These are phyloP conservation scores for Odontamblyopus lacepedii DNA, from an alignment of 2,797 vertebrate genomes.

Conservation along the genomic window DNA sequence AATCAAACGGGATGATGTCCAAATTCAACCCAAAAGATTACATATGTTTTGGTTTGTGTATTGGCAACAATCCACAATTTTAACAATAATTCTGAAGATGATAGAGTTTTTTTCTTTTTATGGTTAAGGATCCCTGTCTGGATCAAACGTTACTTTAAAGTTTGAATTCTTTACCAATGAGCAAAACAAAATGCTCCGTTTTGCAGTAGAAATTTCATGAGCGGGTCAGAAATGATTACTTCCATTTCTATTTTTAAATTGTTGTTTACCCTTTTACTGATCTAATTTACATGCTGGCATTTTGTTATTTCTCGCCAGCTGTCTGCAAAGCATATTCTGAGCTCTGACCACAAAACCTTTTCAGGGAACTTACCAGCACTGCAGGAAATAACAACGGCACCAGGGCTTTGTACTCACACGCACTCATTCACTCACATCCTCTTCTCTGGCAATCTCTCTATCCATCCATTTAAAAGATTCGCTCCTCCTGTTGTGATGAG, in stretches of 20 bases:
- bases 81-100: background rate
- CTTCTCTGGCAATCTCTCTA: constrained; percentile 5
- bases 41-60: background rate
- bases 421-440: constrained; percentile 35
- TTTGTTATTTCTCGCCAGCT: constrained; percentile 47
- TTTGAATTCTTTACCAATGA: background rate
- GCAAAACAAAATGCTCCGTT: background rate
- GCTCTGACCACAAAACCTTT: constrained; percentile 21
- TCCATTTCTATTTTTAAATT: too few species aligned
- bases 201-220: background rate
- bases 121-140: background rate
- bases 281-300: constrained; percentile 26
- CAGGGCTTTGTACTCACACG: constrained; percentile 30
- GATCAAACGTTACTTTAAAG: background rate
- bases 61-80: background rate
- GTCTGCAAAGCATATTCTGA: constrained; percentile 32
- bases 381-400: constrained; percentile 52
- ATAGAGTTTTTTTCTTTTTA: background rate
- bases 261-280: too few species aligned
- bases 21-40: background rate
- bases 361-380: constrained; percentile 34
- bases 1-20: constrained; percentile 44
- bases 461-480: constrained; percentile 28
- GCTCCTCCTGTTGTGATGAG: constrained; percentile 45
- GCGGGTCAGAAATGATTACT: too few species aligned